Evolutionary conservation across 2,797 vertebrate species (phyloP).

Genomic region (Fistularia tabacaria): DNA sequence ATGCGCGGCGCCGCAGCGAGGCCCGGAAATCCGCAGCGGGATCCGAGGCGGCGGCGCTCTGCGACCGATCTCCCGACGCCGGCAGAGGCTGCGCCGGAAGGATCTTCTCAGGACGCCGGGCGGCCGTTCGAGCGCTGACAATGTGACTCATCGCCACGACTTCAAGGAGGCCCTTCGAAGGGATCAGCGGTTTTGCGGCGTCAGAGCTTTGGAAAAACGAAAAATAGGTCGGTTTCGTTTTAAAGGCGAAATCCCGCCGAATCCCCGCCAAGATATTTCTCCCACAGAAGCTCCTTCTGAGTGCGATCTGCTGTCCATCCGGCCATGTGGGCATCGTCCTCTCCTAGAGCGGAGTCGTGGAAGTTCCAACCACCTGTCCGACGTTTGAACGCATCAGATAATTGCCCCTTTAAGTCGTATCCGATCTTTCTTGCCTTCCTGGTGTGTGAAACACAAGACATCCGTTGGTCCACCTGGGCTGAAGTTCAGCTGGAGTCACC

Average conservation of each 20-base stretch:
- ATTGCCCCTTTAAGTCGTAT: constrained; percentile 7
- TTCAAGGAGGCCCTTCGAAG: constrained; percentile 59
- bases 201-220: constrained; percentile 58
- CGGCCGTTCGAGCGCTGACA: constrained; percentile 24
- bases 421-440: constrained; percentile 22
- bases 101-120: constrained; percentile 2
- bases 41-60: no score
- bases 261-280: constrained; percentile 63
- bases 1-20: no score
- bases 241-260: constrained; percentile 63
- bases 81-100: no score
- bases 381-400: no score
- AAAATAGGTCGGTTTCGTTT: constrained; percentile 65
- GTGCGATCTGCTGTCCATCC: constrained; percentile 51
- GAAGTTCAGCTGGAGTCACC: no score
- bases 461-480: no score
- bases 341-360: not conserved
- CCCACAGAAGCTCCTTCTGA: constrained; percentile 46
- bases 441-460: no score
- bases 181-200: constrained; percentile 60
- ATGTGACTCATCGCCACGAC: constrained; percentile 52
- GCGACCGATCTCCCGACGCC: no score
- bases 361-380: not conserved
- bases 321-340: constrained; percentile 32
- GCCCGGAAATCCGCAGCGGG: no score